Percentiles rank a stretch among this genome's conserved stretches.
Conservation (phyloP, 2,113 vertebrate species). For the Apistogramma diplotaenia region DNA sequence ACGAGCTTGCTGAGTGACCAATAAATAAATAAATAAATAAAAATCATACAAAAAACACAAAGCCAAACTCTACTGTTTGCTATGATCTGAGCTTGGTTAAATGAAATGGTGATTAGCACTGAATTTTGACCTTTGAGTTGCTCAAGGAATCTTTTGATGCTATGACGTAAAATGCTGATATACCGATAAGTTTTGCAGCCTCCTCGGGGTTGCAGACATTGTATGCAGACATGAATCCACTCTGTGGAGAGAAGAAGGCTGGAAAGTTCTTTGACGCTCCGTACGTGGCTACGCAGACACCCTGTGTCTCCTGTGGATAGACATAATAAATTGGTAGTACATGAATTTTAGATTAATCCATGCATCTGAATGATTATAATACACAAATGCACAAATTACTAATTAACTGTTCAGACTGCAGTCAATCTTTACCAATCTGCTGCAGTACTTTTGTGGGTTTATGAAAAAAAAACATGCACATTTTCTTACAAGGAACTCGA, state of each 20-base stretch:
- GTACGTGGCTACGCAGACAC: slow-evolving; percentile 87
- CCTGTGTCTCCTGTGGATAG: slow-evolving; percentile 84
- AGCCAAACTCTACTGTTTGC: not conserved
- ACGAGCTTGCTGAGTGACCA: slow-evolving; percentile 64
- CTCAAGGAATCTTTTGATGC: not conserved
- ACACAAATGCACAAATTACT: not conserved
- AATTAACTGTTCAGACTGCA: not conserved
- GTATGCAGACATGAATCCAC: slow-evolving; percentile 83
- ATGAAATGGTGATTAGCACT: not conserved
- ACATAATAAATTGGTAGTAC: not conserved
- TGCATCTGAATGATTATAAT: not conserved
- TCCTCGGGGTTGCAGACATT: slow-evolving; percentile 78
- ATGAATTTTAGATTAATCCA: not conserved
- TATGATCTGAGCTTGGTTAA: not conserved
- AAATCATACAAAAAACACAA: not conserved
- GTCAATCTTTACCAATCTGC: not conserved
- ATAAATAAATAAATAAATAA: not conserved
- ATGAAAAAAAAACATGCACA: not conserved
- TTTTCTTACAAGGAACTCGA: slow-evolving; percentile 85
- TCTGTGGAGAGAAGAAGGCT: slow-evolving; percentile 84
- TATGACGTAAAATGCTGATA: not conserved
- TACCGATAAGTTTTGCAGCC: slow-evolving; percentile 87
- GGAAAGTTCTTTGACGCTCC: slow-evolving; percentile 84
- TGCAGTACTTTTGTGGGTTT: no score
- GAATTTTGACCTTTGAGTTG: not conserved